Conservation (phyloP, 2,888 invertebrate species). For the Oligia latruncula region DNA sequence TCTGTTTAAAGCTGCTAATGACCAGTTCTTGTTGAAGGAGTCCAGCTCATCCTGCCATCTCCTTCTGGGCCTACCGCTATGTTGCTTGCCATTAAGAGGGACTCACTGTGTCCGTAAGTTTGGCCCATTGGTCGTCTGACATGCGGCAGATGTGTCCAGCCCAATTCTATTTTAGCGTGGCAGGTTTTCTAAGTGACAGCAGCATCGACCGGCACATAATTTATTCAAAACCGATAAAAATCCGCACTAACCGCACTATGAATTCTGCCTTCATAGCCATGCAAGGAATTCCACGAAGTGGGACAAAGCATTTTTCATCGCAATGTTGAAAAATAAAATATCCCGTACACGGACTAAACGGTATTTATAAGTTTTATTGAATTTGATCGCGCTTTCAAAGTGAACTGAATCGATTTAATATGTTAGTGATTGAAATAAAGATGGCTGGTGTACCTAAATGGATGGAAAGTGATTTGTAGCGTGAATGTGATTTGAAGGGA, state of each 20-base stretch:
- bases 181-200: background rate
- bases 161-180: background rate
- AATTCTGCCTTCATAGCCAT: slow-evolving; percentile 57
- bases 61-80: too few relatives aligned
- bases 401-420: background rate
- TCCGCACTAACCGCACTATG: slow-evolving; percentile 56
- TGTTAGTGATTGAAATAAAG: background rate
- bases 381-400: slow-evolving; percentile 21
- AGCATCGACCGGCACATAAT: background rate
- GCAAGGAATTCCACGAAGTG: slow-evolving; percentile 63
- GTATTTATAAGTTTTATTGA: slow-evolving; percentile 43
- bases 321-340: slow-evolving; percentile 53
- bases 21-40: background rate
- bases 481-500: background rate
- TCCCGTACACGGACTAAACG: slow-evolving; percentile 27
- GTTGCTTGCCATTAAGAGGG: too few relatives aligned
- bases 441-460: background rate
- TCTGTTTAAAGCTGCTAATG: background rate
- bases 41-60: background rate
- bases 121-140: too few relatives aligned
- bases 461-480: background rate
- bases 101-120: too few relatives aligned
- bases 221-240: background rate
- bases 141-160: background rate
- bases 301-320: slow-evolving; percentile 70